Percentiles rank a stretch among this genome's conserved stretches.
Evolutionary conservation across 1,140 invertebrate genomes (phyloP).

Genomic region (Ceratoteleas bidentatus): DNA sequence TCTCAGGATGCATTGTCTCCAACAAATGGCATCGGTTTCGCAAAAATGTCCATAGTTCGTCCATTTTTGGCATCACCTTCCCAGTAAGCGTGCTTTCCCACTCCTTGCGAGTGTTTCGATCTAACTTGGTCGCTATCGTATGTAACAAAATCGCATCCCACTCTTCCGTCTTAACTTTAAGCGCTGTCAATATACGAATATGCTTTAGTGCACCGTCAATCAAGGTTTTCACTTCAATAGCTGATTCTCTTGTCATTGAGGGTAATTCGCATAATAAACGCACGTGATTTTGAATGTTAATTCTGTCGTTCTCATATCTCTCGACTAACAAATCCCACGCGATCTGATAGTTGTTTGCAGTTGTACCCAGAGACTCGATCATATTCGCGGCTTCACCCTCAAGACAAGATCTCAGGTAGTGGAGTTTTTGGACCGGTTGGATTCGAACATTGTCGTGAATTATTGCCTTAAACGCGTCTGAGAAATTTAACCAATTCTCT

Average conservation of each 20-base stretch:
- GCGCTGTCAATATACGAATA: background rate
- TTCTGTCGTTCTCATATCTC: background rate
- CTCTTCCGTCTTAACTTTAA: background rate
- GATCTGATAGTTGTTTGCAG: background rate
- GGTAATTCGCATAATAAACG: background rate
- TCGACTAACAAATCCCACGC: background rate
- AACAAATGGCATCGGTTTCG: slow-evolving; percentile 12
- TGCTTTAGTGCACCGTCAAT: background rate
- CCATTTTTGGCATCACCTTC: background rate
- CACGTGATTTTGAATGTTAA: background rate
- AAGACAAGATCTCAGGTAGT: background rate
- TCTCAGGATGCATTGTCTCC: slow-evolving; percentile 9
- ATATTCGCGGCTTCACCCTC: background rate
- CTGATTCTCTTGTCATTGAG: background rate
- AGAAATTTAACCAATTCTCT: background rate
- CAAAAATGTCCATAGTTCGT: slow-evolving; percentile 22
- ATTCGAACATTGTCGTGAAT: background rate
- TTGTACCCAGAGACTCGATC: background rate
- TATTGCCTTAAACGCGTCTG: background rate
- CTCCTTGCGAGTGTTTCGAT: slow-evolving; percentile 25
- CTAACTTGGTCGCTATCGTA: slow-evolving; percentile 2
- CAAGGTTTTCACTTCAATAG: background rate
- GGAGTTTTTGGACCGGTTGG: background rate
- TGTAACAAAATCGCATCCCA: slow-evolving; percentile 13
- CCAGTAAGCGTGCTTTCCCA: slow-evolving; percentile 33